Conservation (phyloP, 2,113 vertebrate species). For the Peromyscus californicus region DNA sequence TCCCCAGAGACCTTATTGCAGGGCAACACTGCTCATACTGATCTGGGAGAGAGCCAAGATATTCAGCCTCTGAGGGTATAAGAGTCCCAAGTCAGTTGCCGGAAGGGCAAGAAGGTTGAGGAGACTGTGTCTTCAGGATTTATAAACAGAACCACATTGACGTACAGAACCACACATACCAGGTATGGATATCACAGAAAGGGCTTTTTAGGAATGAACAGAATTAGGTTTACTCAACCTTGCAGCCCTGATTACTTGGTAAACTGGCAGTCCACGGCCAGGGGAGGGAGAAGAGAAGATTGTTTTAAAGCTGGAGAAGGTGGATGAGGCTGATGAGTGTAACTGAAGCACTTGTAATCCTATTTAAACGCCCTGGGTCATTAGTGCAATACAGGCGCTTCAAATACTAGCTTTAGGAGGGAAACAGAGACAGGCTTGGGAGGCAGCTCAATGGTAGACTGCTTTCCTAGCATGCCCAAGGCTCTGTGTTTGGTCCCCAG, state of each 20-base stretch:
- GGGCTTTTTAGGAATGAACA: background rate
- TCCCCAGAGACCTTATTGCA: background rate
- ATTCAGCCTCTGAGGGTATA: background rate
- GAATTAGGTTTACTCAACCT: background rate
- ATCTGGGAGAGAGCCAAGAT: slow-evolving; percentile 33
- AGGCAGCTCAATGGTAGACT: background rate
- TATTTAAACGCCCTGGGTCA: background rate
- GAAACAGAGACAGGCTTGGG: background rate
- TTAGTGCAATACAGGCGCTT: background rate
- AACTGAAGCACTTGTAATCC: background rate
- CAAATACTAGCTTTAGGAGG: background rate
- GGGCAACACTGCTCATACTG: background rate
- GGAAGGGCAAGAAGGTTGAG: background rate
- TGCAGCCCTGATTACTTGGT: background rate
- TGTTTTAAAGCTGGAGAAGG: slow-evolving; percentile 3
- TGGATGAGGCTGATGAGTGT: background rate
- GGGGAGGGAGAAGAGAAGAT: background rate
- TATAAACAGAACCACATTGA: background rate
- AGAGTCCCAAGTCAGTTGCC: background rate
- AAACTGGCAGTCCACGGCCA: background rate
- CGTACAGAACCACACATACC: background rate
- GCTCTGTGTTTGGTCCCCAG: background rate
- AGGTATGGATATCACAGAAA: background rate
- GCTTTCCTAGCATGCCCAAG: background rate
- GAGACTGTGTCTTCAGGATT: background rate